Base-by-base conservation (phyloP, 2,888 invertebrate species). In the Leptinotarsa tumamoca region DNA sequence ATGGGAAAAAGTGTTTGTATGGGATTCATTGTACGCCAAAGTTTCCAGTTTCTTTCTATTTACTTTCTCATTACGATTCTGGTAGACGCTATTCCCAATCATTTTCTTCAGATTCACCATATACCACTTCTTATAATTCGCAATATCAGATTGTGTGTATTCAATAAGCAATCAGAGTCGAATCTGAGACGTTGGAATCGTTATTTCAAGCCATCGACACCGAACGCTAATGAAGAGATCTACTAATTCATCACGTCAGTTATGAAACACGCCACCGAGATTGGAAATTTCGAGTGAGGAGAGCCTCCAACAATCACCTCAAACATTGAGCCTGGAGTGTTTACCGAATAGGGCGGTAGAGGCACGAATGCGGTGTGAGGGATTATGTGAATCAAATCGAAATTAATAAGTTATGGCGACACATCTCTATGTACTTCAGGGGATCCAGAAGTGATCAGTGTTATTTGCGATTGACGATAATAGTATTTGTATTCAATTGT, bases 131-230 rank as follows among this genome's bases (percentile, higher is more conserved):
- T 7, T 3, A 18, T 18, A 4, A 27, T 5, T 43, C 33, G 67
- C 43, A 72, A 72, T 72, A 72, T 72, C 49, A 43, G 51, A 74
- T 77, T 72, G 69, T 68, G 72, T 52, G 54, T 72, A 72, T 77
- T 72, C 77, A 77, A 77, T 77, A 69, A 77, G 77, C 77, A 74
- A 77, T 77, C 74, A 74, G 68, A 73, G 70, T 66, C 61, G 69
- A 18, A 73, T 66, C 72, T 67, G 49, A 67, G 72, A 72, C 67
- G 71, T 74, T 33, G 72, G 74, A 69, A 68, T 58, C 54, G 66
- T 66, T 58, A 71, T 71, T 66, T 58, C 74, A 58, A 71, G 72
- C 72, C 72, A 74, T 69, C 74, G 72, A 74, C 77, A 51, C 77
- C 74, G 43, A 43, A 71, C 56, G 63, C 63, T 71, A 73, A 68